phyloP scores from a whole-genome alignment of 2,888 invertebrate genomes.

The Leucophenga maculata region DNA sequence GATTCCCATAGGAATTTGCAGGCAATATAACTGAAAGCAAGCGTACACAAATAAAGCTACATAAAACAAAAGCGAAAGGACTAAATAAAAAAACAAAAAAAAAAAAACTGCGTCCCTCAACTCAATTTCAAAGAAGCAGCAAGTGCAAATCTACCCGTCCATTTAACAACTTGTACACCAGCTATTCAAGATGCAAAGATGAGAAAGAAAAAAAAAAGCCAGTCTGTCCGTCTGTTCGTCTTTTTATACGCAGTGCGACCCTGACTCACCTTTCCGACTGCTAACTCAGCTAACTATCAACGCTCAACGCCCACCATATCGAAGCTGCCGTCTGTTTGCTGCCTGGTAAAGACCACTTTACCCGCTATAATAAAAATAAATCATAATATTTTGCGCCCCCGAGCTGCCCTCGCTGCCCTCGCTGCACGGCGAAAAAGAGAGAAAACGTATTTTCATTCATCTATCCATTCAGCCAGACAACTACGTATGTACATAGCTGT shows the following conservation, averaged over 20 bases:
- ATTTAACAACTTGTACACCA: slow-evolving; percentile 64
- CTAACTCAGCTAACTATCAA: neutral
- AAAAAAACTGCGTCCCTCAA: too few species aligned
- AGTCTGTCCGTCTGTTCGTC: slow-evolving; percentile 9
- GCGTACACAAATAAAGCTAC: neutral
- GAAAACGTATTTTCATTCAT: neutral
- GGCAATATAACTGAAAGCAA: slow-evolving; percentile 69
- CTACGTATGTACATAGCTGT: slow-evolving; percentile 16
- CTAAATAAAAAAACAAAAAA: too few species aligned
- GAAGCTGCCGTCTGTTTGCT: slow-evolving; percentile 48
- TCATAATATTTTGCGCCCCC: slow-evolving; percentile 68
- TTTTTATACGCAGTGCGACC: neutral
- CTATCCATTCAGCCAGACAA: neutral
- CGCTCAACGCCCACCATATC: neutral
- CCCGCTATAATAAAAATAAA: slow-evolving; percentile 71
- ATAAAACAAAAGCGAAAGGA: neutral
- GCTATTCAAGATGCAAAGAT: neutral
- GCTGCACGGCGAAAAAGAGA: neutral
- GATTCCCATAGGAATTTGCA: slow-evolving; percentile 66
- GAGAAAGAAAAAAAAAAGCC: slow-evolving; percentile 7
- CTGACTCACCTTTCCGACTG: neutral
- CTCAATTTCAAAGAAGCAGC: slow-evolving; percentile 52
- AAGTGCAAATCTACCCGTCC: slow-evolving; percentile 71
- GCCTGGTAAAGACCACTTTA: slow-evolving; percentile 70
- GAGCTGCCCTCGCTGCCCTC: neutral